Percentiles rank a stretch among this genome's conserved stretches.
Conservation (phyloP, 2,797 vertebrate genomes). For the Channa striata region DNA sequence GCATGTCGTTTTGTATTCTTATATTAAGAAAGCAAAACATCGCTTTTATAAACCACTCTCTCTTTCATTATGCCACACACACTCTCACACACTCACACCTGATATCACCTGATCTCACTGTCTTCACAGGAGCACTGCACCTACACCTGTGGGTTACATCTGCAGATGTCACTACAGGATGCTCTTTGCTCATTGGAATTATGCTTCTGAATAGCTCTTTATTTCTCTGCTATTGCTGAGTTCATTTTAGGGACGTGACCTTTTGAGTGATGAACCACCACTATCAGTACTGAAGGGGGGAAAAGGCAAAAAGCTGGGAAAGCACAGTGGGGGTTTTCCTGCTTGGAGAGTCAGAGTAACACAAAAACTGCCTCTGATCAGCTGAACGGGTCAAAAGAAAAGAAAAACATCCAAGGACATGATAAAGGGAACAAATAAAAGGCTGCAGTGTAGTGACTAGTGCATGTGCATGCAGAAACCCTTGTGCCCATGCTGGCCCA, state of each 20-base stretch:
- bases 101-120: slow-evolving; percentile 30
- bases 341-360: slow-evolving; percentile 39
- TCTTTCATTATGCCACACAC: not conserved
- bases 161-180: slow-evolving; percentile 20
- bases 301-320: slow-evolving; percentile 60
- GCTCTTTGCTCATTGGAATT: slow-evolving; percentile 23
- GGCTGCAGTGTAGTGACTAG: slow-evolving; percentile 42
- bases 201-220: slow-evolving; percentile 57
- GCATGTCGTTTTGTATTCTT: not conserved
- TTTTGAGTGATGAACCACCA: slow-evolving; percentile 59
- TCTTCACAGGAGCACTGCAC: slow-evolving; percentile 10
- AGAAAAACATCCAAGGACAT: slow-evolving; percentile 36
- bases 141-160: slow-evolving; percentile 2
- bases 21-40: not conserved
- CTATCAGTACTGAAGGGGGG: slow-evolving; percentile 29
- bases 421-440: slow-evolving; percentile 57
- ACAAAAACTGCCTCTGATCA: slow-evolving; percentile 45
- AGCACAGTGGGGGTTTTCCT: slow-evolving; percentile 73
- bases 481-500: slow-evolving; percentile 71
- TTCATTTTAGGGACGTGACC: slow-evolving; percentile 70
- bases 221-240: slow-evolving; percentile 35
- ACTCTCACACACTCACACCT: slow-evolving; percentile 12
- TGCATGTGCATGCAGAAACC: slow-evolving; percentile 54
- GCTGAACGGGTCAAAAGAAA: slow-evolving; percentile 17
- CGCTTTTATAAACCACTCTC: not conserved